Evolutionary conservation across 35 echinoderm and acorn worm species (phyloP).

Genomic region (Acanthaster planci): DNA sequence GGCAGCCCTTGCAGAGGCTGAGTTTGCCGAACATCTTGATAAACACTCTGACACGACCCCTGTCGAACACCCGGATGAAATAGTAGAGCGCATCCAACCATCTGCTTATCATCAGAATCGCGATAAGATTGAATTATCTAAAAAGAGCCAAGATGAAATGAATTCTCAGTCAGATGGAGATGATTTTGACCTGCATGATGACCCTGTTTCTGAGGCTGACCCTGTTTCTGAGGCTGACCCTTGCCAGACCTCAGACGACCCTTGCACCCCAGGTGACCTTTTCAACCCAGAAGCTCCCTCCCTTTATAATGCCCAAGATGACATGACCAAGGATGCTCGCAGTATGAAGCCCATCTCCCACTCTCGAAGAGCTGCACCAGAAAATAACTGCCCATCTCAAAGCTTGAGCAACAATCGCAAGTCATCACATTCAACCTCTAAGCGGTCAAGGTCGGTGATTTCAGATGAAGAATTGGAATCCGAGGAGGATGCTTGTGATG

Average conservation of each 20-base stretch:
- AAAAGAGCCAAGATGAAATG: too few species aligned
- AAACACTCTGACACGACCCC: neutral
- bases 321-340: neutral
- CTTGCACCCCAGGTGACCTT: neutral
- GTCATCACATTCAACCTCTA: neutral
- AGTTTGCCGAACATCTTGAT: neutral
- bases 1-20: constrained; percentile 34
- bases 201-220: neutral
- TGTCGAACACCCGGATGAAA: too few species aligned
- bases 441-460: constrained; percentile 20
- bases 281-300: neutral
- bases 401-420: neutral
- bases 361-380: neutral
- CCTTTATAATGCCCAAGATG: neutral
- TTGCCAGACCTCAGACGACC: neutral
- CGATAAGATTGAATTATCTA: neutral
- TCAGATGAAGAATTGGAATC: constrained; percentile 24
- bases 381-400: neutral
- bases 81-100: neutral
- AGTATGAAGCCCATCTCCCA: neutral
- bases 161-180: neutral
- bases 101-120: neutral
- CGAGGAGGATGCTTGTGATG: constrained; percentile 6
- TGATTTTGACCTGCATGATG: constrained; percentile 11
- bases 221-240: neutral